Percentiles rank a stretch among this genome's conserved stretches.
Evolutionary conservation across 2,113 vertebrate species (phyloP).

Genomic region (Dicentrarchus labrax): DNA sequence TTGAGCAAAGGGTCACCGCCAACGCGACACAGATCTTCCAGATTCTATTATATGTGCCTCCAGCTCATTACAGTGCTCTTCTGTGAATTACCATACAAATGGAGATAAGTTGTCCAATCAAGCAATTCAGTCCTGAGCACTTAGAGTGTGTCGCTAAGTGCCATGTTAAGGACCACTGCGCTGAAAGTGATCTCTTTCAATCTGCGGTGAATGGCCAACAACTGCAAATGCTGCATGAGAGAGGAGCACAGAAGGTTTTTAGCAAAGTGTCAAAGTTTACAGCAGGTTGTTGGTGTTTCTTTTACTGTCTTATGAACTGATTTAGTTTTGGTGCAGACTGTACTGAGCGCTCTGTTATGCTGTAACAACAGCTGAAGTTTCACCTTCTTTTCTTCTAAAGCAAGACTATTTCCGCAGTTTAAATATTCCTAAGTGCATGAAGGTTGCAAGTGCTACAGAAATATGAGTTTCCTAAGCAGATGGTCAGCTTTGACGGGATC

Average conservation of each 20-base stretch:
- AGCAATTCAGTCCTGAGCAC: slow-evolving; percentile 60
- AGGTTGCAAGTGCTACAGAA: slow-evolving; percentile 39
- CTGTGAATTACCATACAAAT: slow-evolving; percentile 71
- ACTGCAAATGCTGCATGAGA: slow-evolving; percentile 11
- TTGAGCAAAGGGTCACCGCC: slow-evolving; percentile 52
- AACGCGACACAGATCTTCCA: slow-evolving; percentile 42
- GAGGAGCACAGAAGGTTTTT: neutral
- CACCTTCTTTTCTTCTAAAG: neutral
- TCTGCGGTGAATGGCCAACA: slow-evolving; percentile 41
- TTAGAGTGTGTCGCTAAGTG: slow-evolving; percentile 58
- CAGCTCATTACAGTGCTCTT: slow-evolving; percentile 34
- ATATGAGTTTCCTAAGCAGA: slow-evolving; percentile 48
- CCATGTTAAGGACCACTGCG: slow-evolving; percentile 64
- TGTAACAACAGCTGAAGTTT: neutral
- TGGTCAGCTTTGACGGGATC: slow-evolving; percentile 32
- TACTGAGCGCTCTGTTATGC: neutral
- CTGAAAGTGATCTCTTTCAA: slow-evolving; percentile 56
- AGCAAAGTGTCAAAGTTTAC: slow-evolving; percentile 16
- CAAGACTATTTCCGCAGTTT: neutral
- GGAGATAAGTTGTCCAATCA: slow-evolving; percentile 75
- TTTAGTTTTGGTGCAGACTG: neutral
- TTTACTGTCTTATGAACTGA: neutral
- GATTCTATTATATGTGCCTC: slow-evolving; percentile 65
- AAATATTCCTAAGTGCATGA: neutral
- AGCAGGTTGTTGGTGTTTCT: neutral